Conservation (phyloP, 2,113 vertebrate species). For the Dromaius novaehollandiae region DNA sequence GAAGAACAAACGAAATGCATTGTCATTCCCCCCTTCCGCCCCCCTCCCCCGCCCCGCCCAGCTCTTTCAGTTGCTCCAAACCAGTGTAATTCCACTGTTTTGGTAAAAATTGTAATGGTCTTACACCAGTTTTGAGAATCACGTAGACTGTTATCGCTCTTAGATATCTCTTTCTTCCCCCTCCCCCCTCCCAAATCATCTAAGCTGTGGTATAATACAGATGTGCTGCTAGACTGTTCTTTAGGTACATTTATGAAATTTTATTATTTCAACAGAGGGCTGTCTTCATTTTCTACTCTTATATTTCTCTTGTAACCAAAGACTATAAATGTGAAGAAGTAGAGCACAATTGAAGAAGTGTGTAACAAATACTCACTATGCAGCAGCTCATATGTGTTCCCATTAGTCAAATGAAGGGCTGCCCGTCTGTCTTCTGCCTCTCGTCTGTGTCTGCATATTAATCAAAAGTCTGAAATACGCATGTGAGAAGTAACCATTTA, state of each 20-base stretch:
- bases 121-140: neutral
- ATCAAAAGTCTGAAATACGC: neutral
- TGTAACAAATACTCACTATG: neutral
- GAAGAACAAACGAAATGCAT: neutral
- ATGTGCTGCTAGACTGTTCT: neutral
- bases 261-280: neutral
- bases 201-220: neutral
- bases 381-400: neutral
- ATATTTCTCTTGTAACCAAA: neutral
- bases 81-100: neutral
- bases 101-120: neutral
- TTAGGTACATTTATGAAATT: neutral
- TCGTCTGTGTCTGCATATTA: neutral
- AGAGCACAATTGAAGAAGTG: neutral
- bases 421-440: neutral
- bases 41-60: too few relatives aligned
- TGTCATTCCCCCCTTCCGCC: neutral
- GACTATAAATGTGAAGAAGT: neutral
- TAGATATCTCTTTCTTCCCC: neutral
- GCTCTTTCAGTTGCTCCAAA: neutral
- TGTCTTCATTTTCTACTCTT: neutral
- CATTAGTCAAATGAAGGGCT: neutral
- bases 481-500: constrained; percentile 42
- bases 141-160: neutral
- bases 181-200: neutral